Evolutionary conservation across 2,797 vertebrate species (phyloP).

Genomic region (Leucoraja ocellata): DNA sequence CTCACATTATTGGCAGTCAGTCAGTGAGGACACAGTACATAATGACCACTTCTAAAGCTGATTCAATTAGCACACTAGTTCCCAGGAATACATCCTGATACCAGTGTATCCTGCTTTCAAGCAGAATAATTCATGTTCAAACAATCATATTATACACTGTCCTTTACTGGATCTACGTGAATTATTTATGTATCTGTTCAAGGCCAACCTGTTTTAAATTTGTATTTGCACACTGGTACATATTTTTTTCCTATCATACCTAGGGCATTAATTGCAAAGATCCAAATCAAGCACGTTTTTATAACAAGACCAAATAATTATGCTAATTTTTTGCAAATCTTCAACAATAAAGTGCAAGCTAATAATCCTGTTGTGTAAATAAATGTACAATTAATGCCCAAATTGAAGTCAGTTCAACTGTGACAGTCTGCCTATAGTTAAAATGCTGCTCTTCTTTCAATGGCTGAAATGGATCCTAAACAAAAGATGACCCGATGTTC

Average conservation of each 20-base stretch:
- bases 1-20: no score
- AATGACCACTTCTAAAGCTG: no score
- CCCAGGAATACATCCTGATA: no score
- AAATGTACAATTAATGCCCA: conserved; percentile 24
- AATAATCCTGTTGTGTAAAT: conserved; percentile 19
- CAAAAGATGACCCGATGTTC: not conserved
- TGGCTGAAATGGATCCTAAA: conserved; percentile 28
- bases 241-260: conserved; percentile 9
- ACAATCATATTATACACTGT: not conserved
- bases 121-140: not conserved
- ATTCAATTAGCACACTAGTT: no score
- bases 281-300: not conserved
- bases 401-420: conserved; percentile 33
- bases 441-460: not conserved
- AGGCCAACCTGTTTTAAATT: conserved; percentile 12
- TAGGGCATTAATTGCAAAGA: conserved; percentile 8
- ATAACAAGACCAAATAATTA: conserved; percentile 34
- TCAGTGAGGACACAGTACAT: no score
- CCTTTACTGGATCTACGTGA: not conserved
- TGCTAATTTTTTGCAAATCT: conserved; percentile 10
- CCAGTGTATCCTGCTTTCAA: not conserved
- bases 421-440: conserved; percentile 7
- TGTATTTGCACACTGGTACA: not conserved
- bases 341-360: not conserved
- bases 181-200: not conserved